Evolutionary conservation across 2,113 vertebrate genomes (phyloP).

Genomic region (Thermophis baileyi): DNA sequence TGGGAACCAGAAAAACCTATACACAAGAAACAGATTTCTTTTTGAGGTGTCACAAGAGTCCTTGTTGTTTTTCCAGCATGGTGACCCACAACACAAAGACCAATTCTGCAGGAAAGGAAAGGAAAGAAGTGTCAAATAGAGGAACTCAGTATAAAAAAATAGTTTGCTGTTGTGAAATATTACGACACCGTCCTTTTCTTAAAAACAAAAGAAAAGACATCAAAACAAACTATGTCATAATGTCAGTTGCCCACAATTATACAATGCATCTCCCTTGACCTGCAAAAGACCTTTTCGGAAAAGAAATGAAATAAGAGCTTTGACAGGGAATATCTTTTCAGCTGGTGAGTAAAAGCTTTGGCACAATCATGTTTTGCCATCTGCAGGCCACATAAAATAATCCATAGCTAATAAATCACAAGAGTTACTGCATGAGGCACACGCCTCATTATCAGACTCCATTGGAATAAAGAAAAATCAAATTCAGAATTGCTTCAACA

Average conservation of each 20-base stretch:
- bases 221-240: constrained; percentile 34
- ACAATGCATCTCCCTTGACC: constrained; percentile 34
- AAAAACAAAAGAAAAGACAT: not conserved
- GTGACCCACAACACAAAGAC: not conserved
- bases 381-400: constrained; percentile 46
- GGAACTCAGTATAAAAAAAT: constrained; percentile 49
- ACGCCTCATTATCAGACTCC: constrained; percentile 28
- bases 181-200: constrained; percentile 55
- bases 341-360: constrained; percentile 36
- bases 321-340: constrained; percentile 40
- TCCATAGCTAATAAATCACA: constrained; percentile 58
- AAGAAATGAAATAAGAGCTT: constrained; percentile 54
- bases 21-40: not conserved
- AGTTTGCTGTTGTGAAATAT: constrained; percentile 61
- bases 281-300: constrained; percentile 57
- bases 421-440: constrained; percentile 49
- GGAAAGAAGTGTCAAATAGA: not conserved
- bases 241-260: constrained; percentile 44
- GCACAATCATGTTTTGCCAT: not conserved
- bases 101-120: not conserved
- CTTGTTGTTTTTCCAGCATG: not conserved
- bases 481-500: constrained; percentile 28
- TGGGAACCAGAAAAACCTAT: not conserved
- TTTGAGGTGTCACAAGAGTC: not conserved
- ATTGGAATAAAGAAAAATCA: constrained; percentile 44